Base-by-base conservation (phyloP, 1,140 invertebrate genomes). In the Danaus plexippus region DNA sequence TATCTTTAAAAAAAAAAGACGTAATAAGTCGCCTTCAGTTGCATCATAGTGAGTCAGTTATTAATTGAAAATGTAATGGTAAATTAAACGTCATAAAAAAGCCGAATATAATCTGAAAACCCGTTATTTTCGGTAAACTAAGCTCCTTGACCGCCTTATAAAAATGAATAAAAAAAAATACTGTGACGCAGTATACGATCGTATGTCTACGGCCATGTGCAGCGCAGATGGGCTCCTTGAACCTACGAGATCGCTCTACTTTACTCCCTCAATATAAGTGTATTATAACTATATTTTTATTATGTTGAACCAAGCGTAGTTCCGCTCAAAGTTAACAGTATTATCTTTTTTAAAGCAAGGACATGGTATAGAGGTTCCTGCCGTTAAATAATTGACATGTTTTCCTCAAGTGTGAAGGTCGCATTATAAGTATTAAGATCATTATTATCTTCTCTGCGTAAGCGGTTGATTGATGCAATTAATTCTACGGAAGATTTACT, bases 141-240 rank as follows among this genome's bases (percentile, higher is more conserved):
- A 57, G 57, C 51, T 67, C 71, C 77, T 80, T 82, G 79, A 71
- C 79, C 72, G 72, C 59, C 55, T 73, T 82, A 64, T 64, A 32
- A 61, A 63, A 63, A 65, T 63, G 65, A 63, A 67, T 71, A 67
- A 69, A 61, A 71, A 68, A 67, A 69, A 59, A 71, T 75, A 52
- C 22, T 32, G 76, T 76, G 76, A 68, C 73, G 69, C 63, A 48
- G 63, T 70, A 63, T 62, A 65, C 64, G 76, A 73, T 84, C 71
- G 67, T 66, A 68, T 82, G 63, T 75, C 77, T 74, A 48, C 65
- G 56, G 67, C 77, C 82, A 85, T 85, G 77, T 85, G 82, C 64
- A 55, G 72, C 60, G 72, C 82, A 85, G 75, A 85, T 85, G 82
- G 68, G 69, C 54, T 64, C 61, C 42, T 79, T 68, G 62, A 69